phyloP scores from a whole-genome alignment of 2,113 vertebrate species.

The Chunga burmeisteri region DNA sequence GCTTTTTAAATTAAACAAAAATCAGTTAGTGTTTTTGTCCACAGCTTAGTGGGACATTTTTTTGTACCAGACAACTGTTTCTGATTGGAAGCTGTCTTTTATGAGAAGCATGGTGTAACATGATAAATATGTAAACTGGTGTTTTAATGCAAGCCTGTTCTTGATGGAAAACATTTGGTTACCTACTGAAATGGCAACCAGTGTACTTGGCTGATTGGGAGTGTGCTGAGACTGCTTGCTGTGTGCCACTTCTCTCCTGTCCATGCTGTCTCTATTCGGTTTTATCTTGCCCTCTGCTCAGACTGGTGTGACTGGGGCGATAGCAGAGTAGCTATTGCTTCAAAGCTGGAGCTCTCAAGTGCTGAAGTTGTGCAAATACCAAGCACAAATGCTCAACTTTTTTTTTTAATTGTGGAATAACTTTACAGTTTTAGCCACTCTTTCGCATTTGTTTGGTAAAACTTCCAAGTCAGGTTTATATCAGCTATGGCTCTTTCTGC shows the following conservation, averaged over 20 bases:
- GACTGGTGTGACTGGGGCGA: accelerated
- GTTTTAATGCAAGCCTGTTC: not conserved
- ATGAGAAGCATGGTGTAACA: not conserved
- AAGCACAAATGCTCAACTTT: not conserved
- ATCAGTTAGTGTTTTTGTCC: not conserved
- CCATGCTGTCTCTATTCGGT: accelerated
- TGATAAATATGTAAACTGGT: not conserved
- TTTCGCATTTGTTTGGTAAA: not conserved
- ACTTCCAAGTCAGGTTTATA: not conserved
- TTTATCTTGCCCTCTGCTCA: not conserved
- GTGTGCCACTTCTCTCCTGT: not conserved
- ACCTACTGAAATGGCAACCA: not conserved
- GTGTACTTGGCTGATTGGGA: not conserved
- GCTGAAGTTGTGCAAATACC: not conserved
- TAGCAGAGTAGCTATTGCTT: not conserved
- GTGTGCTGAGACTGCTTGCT: not conserved
- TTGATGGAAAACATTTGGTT: not conserved
- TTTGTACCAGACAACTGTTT: not conserved
- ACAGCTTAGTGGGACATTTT: not conserved
- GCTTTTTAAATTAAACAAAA: not conserved
- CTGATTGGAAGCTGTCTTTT: not conserved
- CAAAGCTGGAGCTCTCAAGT: not conserved
- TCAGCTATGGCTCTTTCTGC: not conserved
- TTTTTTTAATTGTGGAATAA: not conserved
- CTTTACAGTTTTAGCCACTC: not conserved